Percentiles rank a stretch among this genome's conserved stretches.
Evolutionary conservation across 2,888 invertebrate genomes (phyloP).

Genomic region (Trachelus troglodyta): DNA sequence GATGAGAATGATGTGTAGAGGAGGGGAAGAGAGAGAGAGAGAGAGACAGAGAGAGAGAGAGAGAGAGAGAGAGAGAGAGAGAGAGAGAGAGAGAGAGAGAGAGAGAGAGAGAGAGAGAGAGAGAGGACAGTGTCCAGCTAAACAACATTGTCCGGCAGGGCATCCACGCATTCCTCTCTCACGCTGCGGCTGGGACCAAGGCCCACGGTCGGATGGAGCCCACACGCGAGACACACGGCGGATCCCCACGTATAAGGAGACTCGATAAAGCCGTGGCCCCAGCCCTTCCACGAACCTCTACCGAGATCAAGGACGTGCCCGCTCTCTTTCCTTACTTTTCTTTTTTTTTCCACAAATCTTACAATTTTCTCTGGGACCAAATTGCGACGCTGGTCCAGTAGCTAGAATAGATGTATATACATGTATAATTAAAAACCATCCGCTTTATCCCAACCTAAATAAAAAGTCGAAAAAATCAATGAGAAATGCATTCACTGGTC

Average conservation of each 20-base stretch:
- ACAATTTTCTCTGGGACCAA: neutral
- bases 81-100: neutral
- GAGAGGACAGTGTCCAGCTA: neutral
- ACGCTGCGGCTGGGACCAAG: conserved; percentile 52
- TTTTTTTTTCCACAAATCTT: neutral
- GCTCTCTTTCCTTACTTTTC: neutral
- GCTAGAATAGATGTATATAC: no score
- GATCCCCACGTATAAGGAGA: conserved; percentile 23
- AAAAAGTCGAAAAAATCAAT: neutral
- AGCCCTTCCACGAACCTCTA: neutral
- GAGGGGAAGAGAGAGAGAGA: neutral
- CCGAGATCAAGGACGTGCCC: neutral
- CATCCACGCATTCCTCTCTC: conserved; percentile 64
- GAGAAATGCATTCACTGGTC: neutral
- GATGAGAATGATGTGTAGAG: neutral
- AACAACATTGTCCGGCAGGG: conserved; percentile 55
- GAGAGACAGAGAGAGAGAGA: neutral
- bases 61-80: conserved; percentile 1
- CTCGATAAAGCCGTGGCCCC: neutral
- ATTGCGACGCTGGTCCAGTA: neutral
- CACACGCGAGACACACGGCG: conserved; percentile 32
- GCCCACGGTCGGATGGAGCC: conserved; percentile 37
- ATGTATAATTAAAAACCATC: neutral
- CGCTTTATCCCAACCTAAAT: neutral
- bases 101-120: neutral